Base-by-base conservation (phyloP, 1,140 invertebrate genomes). In the Neodiprion fabricii region DNA sequence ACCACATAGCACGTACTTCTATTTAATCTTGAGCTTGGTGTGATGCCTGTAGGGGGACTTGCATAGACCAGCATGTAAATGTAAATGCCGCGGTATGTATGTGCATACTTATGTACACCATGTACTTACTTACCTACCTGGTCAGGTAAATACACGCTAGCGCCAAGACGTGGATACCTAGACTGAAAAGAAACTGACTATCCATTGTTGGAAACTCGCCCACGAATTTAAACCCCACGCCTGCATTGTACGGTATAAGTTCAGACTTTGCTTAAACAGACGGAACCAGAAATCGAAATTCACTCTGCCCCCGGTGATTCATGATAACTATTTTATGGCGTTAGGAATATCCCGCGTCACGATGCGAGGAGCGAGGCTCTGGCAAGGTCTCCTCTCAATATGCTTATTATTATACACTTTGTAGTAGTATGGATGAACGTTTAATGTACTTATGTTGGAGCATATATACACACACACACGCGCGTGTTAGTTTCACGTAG, bases 131-230 rank as follows among this genome's bases (percentile, higher is more conserved):
- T 65, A 65, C 61, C 17, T 17, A 65, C 12, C 12, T 65, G 12
- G 17, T 17, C 12, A 69, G 40, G 67, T 47, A 69, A 14, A 69
- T 47, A 12, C 11, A 23, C n/a, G 23, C 67, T 14, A 21, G 8
- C 40, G 23, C 14, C 10, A 9, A 11, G 14, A 69, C 67, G 10
- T 21, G 40, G 17, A 23, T 69, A 14, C 21, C 23, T 17, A 23
- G 14, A 47, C 12, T 21, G 67, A 12, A 47, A 17, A 14, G 17
- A 23, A 21, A 47, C 21, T 4, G 67, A 65, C 1, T 69, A 14
- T 47, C 67, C 67, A 69, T 69, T 69, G 67, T 69, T 69, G 67
- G 67, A 69, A 69, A 69, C 5, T 69, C 67, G 67, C 67, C 67
- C 67, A 69, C 67, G 11, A 12, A 14, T 65, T 65, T 65, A 14